Conservation (phyloP, 2,113 vertebrate genomes). For the Poicephalus gulielmi region DNA sequence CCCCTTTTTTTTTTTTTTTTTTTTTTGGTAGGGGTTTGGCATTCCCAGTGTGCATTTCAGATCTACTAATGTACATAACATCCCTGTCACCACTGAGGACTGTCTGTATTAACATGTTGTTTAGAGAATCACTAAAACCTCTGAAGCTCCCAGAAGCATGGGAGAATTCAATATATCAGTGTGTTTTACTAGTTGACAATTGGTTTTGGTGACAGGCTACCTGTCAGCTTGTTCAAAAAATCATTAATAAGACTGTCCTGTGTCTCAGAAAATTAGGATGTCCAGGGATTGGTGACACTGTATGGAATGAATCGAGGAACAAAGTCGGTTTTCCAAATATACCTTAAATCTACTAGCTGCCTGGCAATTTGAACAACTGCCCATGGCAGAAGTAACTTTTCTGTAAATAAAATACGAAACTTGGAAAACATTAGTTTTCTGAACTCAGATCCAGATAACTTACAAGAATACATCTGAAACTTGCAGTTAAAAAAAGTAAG, state of each 20-base stretch:
- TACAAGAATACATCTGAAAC: not conserved
- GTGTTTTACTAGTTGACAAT: not conserved
- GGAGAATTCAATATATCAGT: not conserved
- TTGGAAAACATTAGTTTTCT: not conserved
- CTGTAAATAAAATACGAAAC: not conserved
- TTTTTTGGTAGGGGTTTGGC: not conserved
- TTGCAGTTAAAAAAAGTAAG: not conserved
- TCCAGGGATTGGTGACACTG: not conserved
- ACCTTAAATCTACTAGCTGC: conserved; percentile 34
- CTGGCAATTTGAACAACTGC: not conserved
- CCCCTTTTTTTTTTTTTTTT: too few relatives aligned
- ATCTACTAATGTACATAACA: not conserved
- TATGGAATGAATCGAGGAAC: not conserved
- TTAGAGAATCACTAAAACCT: not conserved
- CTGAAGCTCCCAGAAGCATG: not conserved
- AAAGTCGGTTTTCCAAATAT: not conserved
- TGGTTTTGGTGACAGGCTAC: not conserved
- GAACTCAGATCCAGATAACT: not conserved
- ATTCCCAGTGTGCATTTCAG: not conserved
- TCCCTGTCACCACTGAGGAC: not conserved
- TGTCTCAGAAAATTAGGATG: conserved; percentile 20
- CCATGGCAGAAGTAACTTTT: not conserved
- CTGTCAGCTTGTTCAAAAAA: conserved; percentile 13
- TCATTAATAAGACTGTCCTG: not conserved
- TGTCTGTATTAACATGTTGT: not conserved